Evolutionary conservation across 2,797 vertebrate species (phyloP), one percentile per base, ranked within the genome.

Genomic region (Acrocephalus scirpaceus): DNA sequence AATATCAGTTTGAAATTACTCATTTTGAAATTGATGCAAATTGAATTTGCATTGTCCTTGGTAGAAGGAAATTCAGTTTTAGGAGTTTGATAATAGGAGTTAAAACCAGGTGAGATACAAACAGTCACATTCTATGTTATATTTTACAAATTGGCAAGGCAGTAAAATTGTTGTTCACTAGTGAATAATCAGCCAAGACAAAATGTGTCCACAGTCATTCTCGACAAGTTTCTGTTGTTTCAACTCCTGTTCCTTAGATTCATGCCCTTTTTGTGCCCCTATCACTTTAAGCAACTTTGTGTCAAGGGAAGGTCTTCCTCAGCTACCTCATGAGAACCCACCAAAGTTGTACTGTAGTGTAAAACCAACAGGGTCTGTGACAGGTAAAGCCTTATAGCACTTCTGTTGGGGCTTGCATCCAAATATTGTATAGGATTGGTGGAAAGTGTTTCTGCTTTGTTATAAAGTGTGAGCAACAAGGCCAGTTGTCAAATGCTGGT

Each of bases 381-480:
- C 73, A 95, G 51, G n/a, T 22, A 90, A 85, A 78, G 44, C 48
- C 92, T 91, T 57, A 18, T 2, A 83, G 72, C 13, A 73, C 10
- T 70, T 89, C 71, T 90, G 48, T 87, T 71, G 93, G 53, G 56
- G 57, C 82, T 89, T 97, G 88, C 71, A 65, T 44, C 83, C 65
- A 91, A 19, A 83, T 76, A 75, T 15, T 66, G 26, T 74, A 42
- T 32, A 73, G 57, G 40, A 92, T 74, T 74, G 76, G 45, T 84
- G 75, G 78, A 60, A 92, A 51, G 14, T 64, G 38, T 85, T 95
- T 95, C 60, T 93, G 56, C 42, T 79, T 91, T 90, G 57, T 81
- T 94, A n/a, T 89, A 91, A 96, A 95, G 90, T 77, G 22, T 79
- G 70, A 94, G 69, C 61, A 84, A 47, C 27, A 65, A 95, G 91